Evolutionary conservation across 2,797 vertebrate genomes (phyloP).

Genomic region (Orestias chungarensis): DNA sequence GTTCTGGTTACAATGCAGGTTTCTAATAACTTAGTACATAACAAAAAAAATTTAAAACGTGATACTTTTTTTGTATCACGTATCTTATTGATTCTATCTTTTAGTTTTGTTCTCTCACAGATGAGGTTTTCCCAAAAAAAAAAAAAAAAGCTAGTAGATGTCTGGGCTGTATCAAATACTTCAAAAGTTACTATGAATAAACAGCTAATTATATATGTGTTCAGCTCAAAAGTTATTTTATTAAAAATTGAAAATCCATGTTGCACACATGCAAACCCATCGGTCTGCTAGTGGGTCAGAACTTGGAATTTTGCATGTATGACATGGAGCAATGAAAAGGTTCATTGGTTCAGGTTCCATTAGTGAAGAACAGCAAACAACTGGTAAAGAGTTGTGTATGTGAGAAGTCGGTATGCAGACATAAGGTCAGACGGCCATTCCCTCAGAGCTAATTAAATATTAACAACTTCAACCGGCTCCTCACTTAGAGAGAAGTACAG

Average conservation of each 20-base stretch:
- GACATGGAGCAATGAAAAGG: neutral
- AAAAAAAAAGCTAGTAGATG: neutral
- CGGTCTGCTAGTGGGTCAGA: neutral
- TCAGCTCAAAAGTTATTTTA: neutral
- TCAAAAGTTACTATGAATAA: neutral
- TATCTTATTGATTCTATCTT: too few species aligned
- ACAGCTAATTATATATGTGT: neutral
- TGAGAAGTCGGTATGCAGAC: neutral
- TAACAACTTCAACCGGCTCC: neutral
- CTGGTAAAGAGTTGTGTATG: neutral
- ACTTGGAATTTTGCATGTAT: too few species aligned
- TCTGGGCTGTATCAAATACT: neutral
- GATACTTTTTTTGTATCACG: too few species aligned
- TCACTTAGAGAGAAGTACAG: neutral
- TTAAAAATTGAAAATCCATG: neutral
- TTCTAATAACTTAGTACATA: neutral
- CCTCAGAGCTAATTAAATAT: slow-evolving; percentile 8
- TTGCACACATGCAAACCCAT: neutral
- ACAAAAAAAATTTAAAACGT: neutral
- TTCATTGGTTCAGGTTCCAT: neutral
- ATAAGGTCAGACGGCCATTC: neutral
- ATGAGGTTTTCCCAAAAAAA: neutral
- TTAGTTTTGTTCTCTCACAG: neutral
- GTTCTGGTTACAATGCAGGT: neutral
- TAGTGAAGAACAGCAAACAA: slow-evolving; percentile 10